A percentile compares a stretch with the other conserved stretches of the same genome.
Conservation (phyloP, 2,797 vertebrate species). For the Pygocentrus nattereri region DNA sequence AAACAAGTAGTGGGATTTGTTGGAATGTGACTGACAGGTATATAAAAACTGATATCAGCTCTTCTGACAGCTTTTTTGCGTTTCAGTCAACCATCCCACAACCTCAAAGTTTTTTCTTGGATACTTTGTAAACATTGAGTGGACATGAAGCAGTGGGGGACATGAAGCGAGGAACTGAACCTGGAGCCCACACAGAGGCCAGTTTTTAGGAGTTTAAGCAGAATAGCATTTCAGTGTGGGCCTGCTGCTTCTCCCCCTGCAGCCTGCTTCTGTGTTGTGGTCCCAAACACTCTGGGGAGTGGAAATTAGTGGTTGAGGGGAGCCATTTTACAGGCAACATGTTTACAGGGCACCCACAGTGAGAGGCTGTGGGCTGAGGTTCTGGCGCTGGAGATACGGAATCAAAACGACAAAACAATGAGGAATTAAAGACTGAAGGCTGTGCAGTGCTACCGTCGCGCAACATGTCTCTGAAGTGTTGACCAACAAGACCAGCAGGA, state of each 20-base stretch:
- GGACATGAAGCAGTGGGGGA: no score
- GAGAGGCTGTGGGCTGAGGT: slow-evolving; percentile 13
- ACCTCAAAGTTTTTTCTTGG: no score
- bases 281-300: slow-evolving; percentile 26
- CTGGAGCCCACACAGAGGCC: not conserved
- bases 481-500: slow-evolving; percentile 38
- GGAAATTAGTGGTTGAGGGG: slow-evolving; percentile 32
- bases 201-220: not conserved
- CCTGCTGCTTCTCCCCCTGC: slow-evolving; percentile 1
- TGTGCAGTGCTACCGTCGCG: not conserved
- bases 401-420: slow-evolving; percentile 20
- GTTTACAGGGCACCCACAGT: slow-evolving; percentile 26
- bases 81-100: no score
- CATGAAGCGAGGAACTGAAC: not conserved
- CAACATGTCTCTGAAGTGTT: slow-evolving; percentile 41
- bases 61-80: no score
- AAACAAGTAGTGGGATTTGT: no score
- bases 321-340: slow-evolving; percentile 34
- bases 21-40: no score
- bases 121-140: no score
- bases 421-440: slow-evolving; percentile 5
- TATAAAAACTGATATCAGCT: no score
- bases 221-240: not conserved
- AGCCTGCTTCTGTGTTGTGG: slow-evolving; percentile 39
- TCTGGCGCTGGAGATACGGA: slow-evolving; percentile 9